phyloP scores from a whole-genome alignment of 64 coral and sea anemone species.

The Actinia tenebrosa region DNA sequence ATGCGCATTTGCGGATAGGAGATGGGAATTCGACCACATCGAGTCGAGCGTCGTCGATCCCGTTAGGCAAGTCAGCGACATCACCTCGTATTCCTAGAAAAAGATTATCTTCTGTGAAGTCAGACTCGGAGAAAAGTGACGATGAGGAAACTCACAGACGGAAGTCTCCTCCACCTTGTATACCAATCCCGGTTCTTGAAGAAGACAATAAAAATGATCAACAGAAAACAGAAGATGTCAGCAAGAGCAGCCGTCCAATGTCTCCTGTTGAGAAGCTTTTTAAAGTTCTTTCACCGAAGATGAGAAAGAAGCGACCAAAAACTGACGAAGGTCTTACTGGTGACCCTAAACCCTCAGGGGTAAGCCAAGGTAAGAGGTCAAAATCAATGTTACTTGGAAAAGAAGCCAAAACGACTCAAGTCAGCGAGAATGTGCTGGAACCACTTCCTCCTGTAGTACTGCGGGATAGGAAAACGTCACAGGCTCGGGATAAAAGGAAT shows the following conservation, averaged over 20 bases:
- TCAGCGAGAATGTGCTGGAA: slow-evolving; percentile 9
- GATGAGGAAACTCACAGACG: slow-evolving; percentile 29
- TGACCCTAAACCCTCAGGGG: background rate
- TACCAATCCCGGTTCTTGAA: background rate
- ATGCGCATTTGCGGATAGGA: slow-evolving; percentile 47
- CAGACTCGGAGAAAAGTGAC: slow-evolving; percentile 9
- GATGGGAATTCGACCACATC: slow-evolving; percentile 88
- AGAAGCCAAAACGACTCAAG: slow-evolving; percentile 12
- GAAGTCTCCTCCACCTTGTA: background rate
- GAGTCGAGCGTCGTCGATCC: slow-evolving; percentile 69
- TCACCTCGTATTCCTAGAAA: slow-evolving; percentile 21
- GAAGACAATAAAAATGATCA: background rate
- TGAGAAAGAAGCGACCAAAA: slow-evolving; percentile 73
- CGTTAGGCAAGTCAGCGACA: slow-evolving; percentile 53
- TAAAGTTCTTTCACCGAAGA: slow-evolving; percentile 74
- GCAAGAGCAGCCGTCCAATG: slow-evolving; percentile 42
- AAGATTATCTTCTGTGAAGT: slow-evolving; percentile 35
- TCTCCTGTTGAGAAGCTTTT: slow-evolving; percentile 79
- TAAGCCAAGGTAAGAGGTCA: slow-evolving; percentile 20
- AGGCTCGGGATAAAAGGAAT: slow-evolving; percentile 49
- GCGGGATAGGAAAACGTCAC: slow-evolving; percentile 21
- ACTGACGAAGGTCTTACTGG: slow-evolving; percentile 57
- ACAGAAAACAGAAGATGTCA: background rate
- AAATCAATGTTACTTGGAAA: slow-evolving; percentile 73
- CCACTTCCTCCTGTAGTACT: slow-evolving; percentile 42